Base-by-base conservation (phyloP, 2,113 vertebrate species). In the Thymallus thymallus region DNA sequence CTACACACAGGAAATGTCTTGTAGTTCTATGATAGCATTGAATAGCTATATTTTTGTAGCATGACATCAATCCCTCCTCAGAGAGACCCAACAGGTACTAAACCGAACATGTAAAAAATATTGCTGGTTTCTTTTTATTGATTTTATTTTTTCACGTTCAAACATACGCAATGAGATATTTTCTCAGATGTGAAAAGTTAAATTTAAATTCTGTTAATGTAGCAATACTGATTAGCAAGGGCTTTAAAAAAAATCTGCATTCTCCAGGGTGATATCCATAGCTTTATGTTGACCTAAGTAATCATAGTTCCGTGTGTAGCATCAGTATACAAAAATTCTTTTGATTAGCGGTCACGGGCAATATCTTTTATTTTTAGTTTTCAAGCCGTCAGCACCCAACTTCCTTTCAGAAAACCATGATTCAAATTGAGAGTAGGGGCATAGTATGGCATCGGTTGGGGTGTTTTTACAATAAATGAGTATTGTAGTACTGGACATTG, bases 151-250 rank as follows among this genome's bases (percentile, higher is more conserved):
- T 32, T 65, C n/a, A 32, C 23, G 24, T 24, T 16, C 71, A 74
- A 30, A 79, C 45, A 73, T 16, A 68, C 9, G 75, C 24, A 67
- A 30, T 45, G 55, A 81, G 68, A 80, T 73, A 64, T 80, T 74
- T 78, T 75, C 76, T 82, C 78, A 76, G 70, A 81, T 14, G 74
- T 86, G 86, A 80, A 86, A 78, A 55, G 69, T 80, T 79, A 70
- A 81, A 79, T 74, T 87, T 84, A 74, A 88, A 88, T 92, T 90
- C 76, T 79, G 82, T 93, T 91, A 72, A 93, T 93, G 93, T 93
- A 93, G 92, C 93, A 93, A 92, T 93, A 94, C 92, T 83, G 83
- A 91, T 90, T 89, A 92, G 92, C 82, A 93, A 94, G 92, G 92
- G 92, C 90, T 93, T 93, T 90, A 84, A 77, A 85, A 82, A 85